Percentiles rank a stretch among this genome's conserved stretches.
Conservation (phyloP, 2,113 vertebrate species). For the Pandion haliaetus region DNA sequence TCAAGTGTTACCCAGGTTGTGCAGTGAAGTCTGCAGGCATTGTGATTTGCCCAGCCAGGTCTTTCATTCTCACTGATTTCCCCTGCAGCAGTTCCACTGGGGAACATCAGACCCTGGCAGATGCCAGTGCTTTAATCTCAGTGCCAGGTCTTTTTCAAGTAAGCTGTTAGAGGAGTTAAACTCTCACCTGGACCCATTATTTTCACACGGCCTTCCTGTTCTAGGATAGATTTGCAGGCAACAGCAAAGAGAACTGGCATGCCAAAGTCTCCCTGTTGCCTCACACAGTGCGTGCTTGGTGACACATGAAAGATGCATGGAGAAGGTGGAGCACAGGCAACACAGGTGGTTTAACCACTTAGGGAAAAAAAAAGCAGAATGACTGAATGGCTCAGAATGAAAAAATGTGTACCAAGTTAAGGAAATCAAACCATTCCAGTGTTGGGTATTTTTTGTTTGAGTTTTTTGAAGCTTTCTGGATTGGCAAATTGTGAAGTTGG, state of each 20-base stretch:
- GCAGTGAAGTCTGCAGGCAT: not conserved
- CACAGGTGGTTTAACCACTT: not conserved
- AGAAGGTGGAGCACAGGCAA: accelerated
- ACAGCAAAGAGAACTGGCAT: accelerated
- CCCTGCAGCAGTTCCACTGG: not conserved
- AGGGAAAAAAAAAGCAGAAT: accelerated
- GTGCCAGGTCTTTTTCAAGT: not conserved
- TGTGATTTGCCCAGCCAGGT: not conserved
- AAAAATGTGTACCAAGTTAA: not conserved
- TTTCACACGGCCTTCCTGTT: not conserved
- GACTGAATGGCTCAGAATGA: not conserved
- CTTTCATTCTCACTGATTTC: not conserved
- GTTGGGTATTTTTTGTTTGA: not conserved
- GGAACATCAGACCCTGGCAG: not conserved
- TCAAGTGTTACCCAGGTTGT: not conserved
- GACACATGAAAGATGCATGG: not conserved
- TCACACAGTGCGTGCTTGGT: accelerated
- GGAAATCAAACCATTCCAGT: not conserved
- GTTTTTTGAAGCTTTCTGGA: not conserved
- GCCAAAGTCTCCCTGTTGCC: not conserved
- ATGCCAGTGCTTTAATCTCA: not conserved
- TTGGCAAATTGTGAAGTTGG: not conserved
- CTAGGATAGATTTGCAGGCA: not conserved
- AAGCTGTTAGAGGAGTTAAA: not conserved
- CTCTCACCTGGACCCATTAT: not conserved